Evolutionary conservation across 2,888 invertebrate species (phyloP), one percentile per base, ranked within the genome.

Genomic region (Orthosia incerta): DNA sequence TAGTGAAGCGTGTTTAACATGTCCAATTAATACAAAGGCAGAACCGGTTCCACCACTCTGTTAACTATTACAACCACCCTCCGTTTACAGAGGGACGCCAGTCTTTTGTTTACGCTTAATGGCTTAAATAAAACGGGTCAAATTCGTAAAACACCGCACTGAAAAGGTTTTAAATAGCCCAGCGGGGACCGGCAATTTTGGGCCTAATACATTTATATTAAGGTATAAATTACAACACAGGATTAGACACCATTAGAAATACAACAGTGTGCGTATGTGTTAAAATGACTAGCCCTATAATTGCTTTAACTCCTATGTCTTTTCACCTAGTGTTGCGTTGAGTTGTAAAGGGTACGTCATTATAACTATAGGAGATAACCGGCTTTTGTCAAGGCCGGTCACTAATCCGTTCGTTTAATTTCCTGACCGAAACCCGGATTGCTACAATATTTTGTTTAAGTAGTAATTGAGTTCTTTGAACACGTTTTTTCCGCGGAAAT

Each of bases 31-130:
- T 93, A 95, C 91, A 91, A 93, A 94, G 92, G 91, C 92, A 90
- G 88, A 89, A 87, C 87, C 86, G 85, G 88, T 90, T 89, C 91
- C 91, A 90, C 92, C 92, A 91, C 93, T 93, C 92, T 92, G 93
- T 93, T 94, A 93, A 94, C 94, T 94, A 95, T 94, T 93, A 94
- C 93, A 92, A 90, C 92, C 92, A 89, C 93, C 92, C 93, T 92
- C 90, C 92, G 93, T 91, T 94, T 92, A 93, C 94, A 87, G 91
- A 91, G 92, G 91, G 90, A 92, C 89, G 91, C 92, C 91, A 94
- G 92, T 94, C 95, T 95, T 95, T 95, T 95, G 95, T 95, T 94
- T 94, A 94, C 94, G 94, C 92, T 93, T 95, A 96, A 95, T 95
- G 95, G 94, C 94, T 95, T 94, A 95, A 95, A 95, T 94, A 95